Evolutionary conservation across 2,113 vertebrate genomes (phyloP).

Genomic region (Solenodon paradoxus): DNA sequence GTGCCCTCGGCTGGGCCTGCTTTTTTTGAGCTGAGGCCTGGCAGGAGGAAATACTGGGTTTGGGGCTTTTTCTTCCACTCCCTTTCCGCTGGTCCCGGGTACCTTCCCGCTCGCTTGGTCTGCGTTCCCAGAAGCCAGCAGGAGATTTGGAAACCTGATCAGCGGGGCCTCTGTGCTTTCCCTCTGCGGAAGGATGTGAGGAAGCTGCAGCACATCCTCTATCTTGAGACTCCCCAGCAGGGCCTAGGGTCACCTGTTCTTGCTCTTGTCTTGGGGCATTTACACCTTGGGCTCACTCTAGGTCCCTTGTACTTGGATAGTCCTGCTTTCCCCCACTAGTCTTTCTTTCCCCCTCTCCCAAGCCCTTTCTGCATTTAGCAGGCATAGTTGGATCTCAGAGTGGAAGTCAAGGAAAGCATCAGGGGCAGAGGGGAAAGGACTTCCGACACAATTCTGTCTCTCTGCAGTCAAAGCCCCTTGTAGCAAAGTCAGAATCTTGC

Average conservation of each 20-base stretch:
- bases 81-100: not conserved
- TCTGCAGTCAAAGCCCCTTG: not conserved
- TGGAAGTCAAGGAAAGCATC: not conserved
- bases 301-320: not conserved
- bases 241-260: slow-evolving; percentile 25
- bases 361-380: not conserved
- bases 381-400: not conserved
- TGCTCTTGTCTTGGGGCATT: not conserved
- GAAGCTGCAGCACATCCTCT: not conserved
- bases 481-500: not conserved
- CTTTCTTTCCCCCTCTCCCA: not conserved
- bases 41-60: not conserved
- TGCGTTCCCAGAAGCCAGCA: not conserved
- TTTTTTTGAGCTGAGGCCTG: slow-evolving; percentile 1
- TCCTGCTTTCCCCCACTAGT: not conserved
- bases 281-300: not conserved
- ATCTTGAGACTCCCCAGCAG: not conserved
- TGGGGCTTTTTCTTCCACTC: not conserved
- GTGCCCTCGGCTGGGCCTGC: not conserved
- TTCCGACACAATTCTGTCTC: not conserved
- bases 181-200: not conserved
- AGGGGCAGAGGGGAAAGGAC: not conserved
- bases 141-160: not conserved
- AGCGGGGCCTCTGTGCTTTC: not conserved
- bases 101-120: not conserved